phyloP scores from a whole-genome alignment of 2,888 invertebrate species.

The Thumatha senex region DNA sequence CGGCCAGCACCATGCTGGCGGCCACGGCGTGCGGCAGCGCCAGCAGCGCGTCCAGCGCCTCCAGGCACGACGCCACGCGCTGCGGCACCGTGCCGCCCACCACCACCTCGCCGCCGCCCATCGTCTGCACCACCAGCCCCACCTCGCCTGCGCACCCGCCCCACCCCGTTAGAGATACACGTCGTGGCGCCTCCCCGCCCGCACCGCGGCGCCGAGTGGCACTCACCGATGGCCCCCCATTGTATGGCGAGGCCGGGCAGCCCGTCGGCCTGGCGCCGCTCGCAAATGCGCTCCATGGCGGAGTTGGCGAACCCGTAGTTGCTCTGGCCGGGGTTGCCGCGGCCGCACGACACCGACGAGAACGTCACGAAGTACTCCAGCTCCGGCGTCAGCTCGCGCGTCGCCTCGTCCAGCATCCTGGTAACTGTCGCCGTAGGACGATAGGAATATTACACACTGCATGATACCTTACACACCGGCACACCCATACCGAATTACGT shows the following conservation, averaged over 20 bases:
- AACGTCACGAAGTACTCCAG: conserved; percentile 97
- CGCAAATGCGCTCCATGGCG: conserved; percentile 97
- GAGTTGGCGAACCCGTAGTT: conserved; percentile 99
- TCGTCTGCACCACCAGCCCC: conserved; percentile 94
- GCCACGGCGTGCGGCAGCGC: conserved; percentile 93
- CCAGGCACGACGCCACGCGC: conserved; percentile 95
- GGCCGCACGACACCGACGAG: conserved; percentile 98
- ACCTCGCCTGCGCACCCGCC: conserved; percentile 87
- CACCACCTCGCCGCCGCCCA: conserved; percentile 95
- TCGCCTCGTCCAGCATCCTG: conserved; percentile 90
- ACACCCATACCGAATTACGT: no score
- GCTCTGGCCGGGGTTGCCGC: conserved; percentile 97
- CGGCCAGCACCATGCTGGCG: conserved; percentile 93
- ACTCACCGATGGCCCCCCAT: conserved; percentile 96
- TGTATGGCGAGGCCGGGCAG: conserved; percentile 96
- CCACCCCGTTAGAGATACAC: no score
- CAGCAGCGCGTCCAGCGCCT: conserved; percentile 94
- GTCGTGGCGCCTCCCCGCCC: no score
- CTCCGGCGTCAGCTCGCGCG: conserved; percentile 90
- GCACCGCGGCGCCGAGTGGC: no score
- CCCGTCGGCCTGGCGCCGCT: conserved; percentile 91
- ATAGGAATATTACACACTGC: background rate
- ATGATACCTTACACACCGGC: no score
- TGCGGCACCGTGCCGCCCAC: conserved; percentile 98
- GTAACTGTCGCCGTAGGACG: conserved; percentile 83